phyloP scores from a whole-genome alignment of 2,113 vertebrate species.

The Odontesthes bonariensis region DNA sequence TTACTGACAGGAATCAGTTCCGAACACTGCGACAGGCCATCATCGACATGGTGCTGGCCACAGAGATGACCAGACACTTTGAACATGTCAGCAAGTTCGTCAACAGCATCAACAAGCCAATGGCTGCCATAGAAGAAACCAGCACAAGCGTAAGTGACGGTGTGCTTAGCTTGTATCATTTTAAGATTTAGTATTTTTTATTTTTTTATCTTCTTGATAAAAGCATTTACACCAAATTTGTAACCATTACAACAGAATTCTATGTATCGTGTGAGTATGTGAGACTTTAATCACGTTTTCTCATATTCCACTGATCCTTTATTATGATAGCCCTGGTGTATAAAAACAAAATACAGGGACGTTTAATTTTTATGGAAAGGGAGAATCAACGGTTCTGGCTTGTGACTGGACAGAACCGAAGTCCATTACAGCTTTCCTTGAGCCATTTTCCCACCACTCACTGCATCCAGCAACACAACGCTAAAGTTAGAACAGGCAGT shows the following conservation, averaged over 20 bases:
- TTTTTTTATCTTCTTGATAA: no score
- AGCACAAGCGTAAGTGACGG: constrained; percentile 75
- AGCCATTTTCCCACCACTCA: no score
- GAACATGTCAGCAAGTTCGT: constrained; percentile 98
- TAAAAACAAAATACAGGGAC: no score
- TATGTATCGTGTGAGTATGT: no score
- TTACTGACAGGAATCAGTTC: constrained; percentile 88
- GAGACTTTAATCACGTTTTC: no score
- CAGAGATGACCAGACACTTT: constrained; percentile 98
- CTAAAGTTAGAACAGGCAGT: no score
- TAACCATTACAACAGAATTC: no score
- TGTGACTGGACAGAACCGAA: no score
- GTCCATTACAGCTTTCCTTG: not conserved
- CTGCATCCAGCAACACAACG: no score
- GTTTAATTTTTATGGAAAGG: no score
- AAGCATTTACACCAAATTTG: not conserved
- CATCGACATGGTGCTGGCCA: constrained; percentile 98
- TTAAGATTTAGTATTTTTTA: no score
- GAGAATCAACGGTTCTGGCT: no score
- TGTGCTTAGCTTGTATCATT: not conserved
- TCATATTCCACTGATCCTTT: not conserved
- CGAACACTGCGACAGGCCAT: constrained; percentile 92
- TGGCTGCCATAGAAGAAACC: constrained; percentile 88
- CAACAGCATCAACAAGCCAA: constrained; percentile 96
- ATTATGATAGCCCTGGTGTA: not conserved